Evolutionary conservation across 2,113 vertebrate genomes (phyloP), one percentile per base, ranked within the genome.

Genomic region (Ramphastos sulfuratus): DNA sequence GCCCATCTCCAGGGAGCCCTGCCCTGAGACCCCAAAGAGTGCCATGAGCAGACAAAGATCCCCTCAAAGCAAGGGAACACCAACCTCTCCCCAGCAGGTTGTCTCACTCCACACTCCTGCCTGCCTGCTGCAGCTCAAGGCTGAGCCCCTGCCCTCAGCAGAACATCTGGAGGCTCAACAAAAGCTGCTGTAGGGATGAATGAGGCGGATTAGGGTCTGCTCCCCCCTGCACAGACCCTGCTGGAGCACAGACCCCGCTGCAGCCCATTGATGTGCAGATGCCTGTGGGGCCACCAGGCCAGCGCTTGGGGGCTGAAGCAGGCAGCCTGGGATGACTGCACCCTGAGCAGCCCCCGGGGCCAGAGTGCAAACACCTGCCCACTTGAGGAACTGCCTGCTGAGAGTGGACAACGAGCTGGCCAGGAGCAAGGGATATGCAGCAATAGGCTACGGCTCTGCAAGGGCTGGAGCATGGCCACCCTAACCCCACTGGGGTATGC

Each of bases 211-310:
- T 94, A 95, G 64, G 77, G 52, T 48, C 79, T 37, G 84, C 92
- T 79, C 70, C 83, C 79, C 82, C 59, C 52, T 12, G 33, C 31
- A 23, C 58, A n/a, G 35, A 21, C 15, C 52, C 58, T 9, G 9
- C 78, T 16, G 12, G 19, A 94, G 67, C 54, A 28, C 61, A n/a
- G 35, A 21, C 13, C 52, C 48, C 9, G 7, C 75, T 16, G 12
- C 19, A 94, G 67, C 46, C 82, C 88, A 94, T 91, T 97, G 89
- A 96, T 92, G 94, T 95, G 92, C 92, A 96, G 92, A 96, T 96
- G 88, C 59, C 85, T 72, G 15, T 60, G 86, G 83, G 91, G 91
- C 89, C 89, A 1, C 66, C 33, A n/a, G 75, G 1, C 66, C 37
- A 35, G 75, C 4, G 25, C 63, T 30, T 10, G 73, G 54, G 80